Percentiles rank a stretch among this genome's conserved stretches.
These are phyloP conservation scores for Perca schrenkii DNA, from an alignment of 2,113 vertebrate species.

Conservation along the genomic window DNA sequence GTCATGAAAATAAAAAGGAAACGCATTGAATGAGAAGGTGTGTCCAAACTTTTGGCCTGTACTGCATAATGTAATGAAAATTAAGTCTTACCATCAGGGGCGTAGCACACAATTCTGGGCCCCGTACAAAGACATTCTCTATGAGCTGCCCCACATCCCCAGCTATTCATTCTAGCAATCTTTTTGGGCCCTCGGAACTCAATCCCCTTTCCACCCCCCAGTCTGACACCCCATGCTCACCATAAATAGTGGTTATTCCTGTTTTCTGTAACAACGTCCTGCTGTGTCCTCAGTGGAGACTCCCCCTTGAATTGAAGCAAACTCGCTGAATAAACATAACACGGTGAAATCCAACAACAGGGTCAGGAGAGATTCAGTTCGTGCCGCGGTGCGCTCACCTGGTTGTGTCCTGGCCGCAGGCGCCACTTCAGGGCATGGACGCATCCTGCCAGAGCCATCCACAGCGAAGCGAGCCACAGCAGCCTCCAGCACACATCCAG, in stretches of 20 bases:
- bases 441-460: slow-evolving; percentile 51
- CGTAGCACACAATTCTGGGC: too few species aligned
- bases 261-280: slow-evolving; percentile 29
- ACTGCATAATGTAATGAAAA: not conserved
- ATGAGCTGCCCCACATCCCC: too few species aligned
- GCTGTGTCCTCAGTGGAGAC: slow-evolving; percentile 5
- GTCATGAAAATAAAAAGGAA: too few species aligned
- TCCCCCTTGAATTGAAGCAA: slow-evolving; percentile 38
- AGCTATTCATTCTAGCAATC: too few species aligned
- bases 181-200: too few species aligned
- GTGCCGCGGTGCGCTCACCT: slow-evolving; percentile 21
- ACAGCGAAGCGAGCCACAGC: slow-evolving; percentile 62
- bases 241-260: slow-evolving; percentile 11
- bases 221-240: slow-evolving; percentile 45
- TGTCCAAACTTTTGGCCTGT: too few species aligned
- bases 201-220: too few species aligned
- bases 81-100: not conserved
- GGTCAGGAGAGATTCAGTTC: not conserved
- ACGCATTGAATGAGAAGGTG: too few species aligned
- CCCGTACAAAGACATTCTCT: too few species aligned
- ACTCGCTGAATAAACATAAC: slow-evolving; percentile 26
- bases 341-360: not conserved
- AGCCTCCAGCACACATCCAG: slow-evolving; percentile 55
- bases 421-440: slow-evolving; percentile 38
- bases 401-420: slow-evolving; percentile 20